phyloP scores from a whole-genome alignment of 2,797 vertebrate genomes.

The Sebastes itinus region DNA sequence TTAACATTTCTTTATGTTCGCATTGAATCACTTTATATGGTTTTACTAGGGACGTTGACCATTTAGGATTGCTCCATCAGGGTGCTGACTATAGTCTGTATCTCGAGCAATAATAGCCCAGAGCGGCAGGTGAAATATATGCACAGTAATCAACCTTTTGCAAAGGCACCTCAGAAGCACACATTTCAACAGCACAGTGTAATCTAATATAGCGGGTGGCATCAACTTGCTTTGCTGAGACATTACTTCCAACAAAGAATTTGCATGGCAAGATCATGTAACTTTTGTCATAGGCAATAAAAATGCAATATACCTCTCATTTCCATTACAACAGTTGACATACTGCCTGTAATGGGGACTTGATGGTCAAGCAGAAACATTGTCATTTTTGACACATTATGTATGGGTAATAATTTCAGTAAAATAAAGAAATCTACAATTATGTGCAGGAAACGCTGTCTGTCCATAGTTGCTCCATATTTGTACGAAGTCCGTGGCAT shows the following conservation, averaged over 20 bases:
- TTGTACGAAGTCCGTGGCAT: not conserved
- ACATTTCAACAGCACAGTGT: conserved; percentile 87
- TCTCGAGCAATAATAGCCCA: conserved; percentile 91
- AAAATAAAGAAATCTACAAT: not conserved
- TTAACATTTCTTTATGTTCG: conserved; percentile 84
- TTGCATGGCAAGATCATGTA: conserved; percentile 67
- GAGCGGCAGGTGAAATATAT: conserved; percentile 92
- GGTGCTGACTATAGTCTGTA: conserved; percentile 86
- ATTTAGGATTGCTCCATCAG: conserved; percentile 87
- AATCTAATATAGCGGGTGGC: conserved; percentile 83
- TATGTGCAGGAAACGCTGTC: not conserved
- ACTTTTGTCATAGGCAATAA: conserved; percentile 62
- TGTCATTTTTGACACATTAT: conserved; percentile 7
- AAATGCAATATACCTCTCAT: conserved; percentile 48
- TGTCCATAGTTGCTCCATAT: not conserved
- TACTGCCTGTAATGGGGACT: conserved; percentile 27
- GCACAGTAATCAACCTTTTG: conserved; percentile 91
- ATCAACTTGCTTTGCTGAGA: conserved; percentile 87
- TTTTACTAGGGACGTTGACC: conserved; percentile 84
- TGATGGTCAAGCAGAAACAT: conserved; percentile 27
- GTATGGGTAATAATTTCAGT: conserved; percentile 5
- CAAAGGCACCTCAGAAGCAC: conserved; percentile 91
- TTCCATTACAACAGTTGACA: conserved; percentile 39
- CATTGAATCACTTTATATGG: conserved; percentile 86
- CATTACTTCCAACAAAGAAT: conserved; percentile 82